Evolutionary conservation across 2,113 vertebrate genomes (phyloP), one percentile per base, ranked within the genome.

Genomic region (Dissostichus mawsoni): DNA sequence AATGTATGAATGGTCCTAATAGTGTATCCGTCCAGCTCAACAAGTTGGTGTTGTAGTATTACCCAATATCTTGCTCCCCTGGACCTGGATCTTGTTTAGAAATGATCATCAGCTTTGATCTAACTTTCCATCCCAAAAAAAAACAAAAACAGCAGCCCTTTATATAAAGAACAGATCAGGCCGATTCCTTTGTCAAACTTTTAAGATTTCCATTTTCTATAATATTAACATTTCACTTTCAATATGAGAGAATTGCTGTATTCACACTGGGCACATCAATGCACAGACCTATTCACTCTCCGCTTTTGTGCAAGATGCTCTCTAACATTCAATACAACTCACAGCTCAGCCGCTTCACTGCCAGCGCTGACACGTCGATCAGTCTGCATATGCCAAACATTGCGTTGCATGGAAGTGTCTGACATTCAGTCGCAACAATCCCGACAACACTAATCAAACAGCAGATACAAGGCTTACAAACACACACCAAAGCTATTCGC

Each of bases 381-480:
- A 9, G 67, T 48, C 80, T 68, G 75, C 75, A 29, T 64, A 69
- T 78, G 76, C 66, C 78, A 70, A 84, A 56, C 74, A 11, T n/a
- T 63, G 51, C 65, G 33, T 29, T 44, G 16, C 64, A 62, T 61
- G 55, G 29, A 55, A 48, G 82, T 68, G 77, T 87, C 69, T 70
- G 73, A 82, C 83, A 86, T 77, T 76, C 83, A 80, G 69, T 14
- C 16, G 59, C 74, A 47, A 66, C 83, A 78, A 81, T 66, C 55
- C 73, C 70, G 71, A 81, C 71, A 81, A 77, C 82, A 61, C 88
- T 85, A 85, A 90, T 88, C 88, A 91, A 87, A 88, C 82, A 84
- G 82, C 69, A 87, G 84, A 90, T 89, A 85, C 20, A 10, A 73
- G 47, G 71, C 73, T 78, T 17, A 66, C 63, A 52, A 72, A 80